Evolutionary conservation across 1,140 invertebrate species (phyloP), one percentile per base, ranked within the genome.

Genomic region (Drosophila melanogaster): DNA sequence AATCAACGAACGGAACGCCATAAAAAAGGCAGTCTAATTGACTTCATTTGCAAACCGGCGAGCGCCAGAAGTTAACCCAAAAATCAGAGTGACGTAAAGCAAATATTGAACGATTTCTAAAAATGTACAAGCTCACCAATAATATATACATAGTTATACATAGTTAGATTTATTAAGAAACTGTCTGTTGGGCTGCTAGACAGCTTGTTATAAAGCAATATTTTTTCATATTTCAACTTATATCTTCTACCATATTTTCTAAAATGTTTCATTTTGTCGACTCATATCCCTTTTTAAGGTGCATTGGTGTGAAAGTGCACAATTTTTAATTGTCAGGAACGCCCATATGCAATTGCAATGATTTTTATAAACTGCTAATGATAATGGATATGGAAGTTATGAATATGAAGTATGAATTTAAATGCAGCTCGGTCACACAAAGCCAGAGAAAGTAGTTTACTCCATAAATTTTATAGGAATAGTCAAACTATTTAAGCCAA

Each of bases 351-450:
- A 70, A 49, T 14, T 40, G 10, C 12, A 10, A 26, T 53, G 49
- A 19, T 12, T 43, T 50, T 51, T 44, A 57, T 69, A 55, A 85
- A 81, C 67, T 38, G 54, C 33, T 75, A 79, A 86, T 86, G 61
- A 79, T 61, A 81, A 49, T 71, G 12, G 19, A 65, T 65, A 33
- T 14, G 3, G 1, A 35, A 19, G 15, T 19, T 1, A 24, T 43
- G 35, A 26, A 0, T 8, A 15, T 50, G 17, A 35, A 0, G 7
- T 14, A 38, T 35, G 26, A 51, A 38, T 44, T 53, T 12, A 15
- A 24, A 50, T 17, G 12, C 14, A 26, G 22, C 22, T 46, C 0
- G 11, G 5, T 19, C 12, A 30, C 8, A 30, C 26, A 30, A 30
- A 30, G 30, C 30, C 30, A 30, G 3, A 30, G 26, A 30, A 30